These are phyloP conservation scores for Lordiphosa stackelbergi DNA, from an alignment of 1,140 invertebrate genomes.

Conservation along the genomic window DNA sequence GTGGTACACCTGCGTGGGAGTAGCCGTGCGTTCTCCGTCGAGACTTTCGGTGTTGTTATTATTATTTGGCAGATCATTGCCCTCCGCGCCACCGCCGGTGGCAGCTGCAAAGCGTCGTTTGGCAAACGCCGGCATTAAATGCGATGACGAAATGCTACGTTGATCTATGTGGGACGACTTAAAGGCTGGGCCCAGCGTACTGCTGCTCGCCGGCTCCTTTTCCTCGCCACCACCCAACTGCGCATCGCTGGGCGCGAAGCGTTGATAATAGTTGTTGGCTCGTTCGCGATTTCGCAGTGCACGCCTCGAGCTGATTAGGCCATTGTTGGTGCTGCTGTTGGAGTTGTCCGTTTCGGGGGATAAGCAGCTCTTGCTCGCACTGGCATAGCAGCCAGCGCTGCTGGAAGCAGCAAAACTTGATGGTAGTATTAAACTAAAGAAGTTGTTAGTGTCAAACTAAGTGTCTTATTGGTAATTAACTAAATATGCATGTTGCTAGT, in stretches of 20 bases:
- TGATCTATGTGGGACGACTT: conserved; percentile 60
- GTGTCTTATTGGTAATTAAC: no score
- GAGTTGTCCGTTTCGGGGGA: conserved; percentile 50
- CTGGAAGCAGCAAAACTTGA: conserved; percentile 4
- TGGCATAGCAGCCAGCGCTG: background rate
- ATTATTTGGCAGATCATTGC: conserved; percentile 20
- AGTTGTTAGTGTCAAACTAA: background rate
- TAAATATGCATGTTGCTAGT: no score
- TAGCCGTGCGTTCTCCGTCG: conserved; percentile 4
- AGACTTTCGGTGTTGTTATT: conserved; percentile 14
- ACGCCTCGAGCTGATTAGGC: conserved; percentile 48
- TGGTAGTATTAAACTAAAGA: conserved; percentile 1
- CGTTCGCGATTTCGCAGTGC: conserved; percentile 53
- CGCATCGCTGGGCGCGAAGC: conserved; percentile 41
- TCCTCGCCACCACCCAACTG: conserved; percentile 29
- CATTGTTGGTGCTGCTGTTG: conserved; percentile 33
- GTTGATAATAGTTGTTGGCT: conserved; percentile 63
- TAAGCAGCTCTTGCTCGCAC: conserved; percentile 15
- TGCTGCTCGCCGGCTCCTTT: conserved; percentile 4
- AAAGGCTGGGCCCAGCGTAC: conserved; percentile 2
- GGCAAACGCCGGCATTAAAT: conserved; percentile 75
- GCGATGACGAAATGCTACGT: conserved; percentile 72
- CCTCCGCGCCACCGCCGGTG: conserved; percentile 7
- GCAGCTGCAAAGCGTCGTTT: conserved; percentile 49
- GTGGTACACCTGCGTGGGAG: conserved; percentile 8